These are phyloP conservation scores for Gymnobelideus leadbeateri DNA, from an alignment of 2,113 vertebrate genomes.

Conservation along the genomic window DNA sequence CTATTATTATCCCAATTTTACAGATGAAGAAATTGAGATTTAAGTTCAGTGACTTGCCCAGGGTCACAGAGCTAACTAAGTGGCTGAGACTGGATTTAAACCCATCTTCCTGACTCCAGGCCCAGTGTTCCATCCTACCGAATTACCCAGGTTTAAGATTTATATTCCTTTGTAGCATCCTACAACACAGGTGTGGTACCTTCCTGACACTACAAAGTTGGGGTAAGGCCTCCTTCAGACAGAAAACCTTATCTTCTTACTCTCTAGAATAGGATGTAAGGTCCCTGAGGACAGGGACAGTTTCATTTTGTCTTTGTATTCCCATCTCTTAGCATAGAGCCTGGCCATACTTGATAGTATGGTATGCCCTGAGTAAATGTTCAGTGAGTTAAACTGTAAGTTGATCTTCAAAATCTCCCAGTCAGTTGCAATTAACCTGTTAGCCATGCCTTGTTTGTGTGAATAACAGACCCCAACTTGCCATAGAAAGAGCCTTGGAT, in stretches of 20 bases:
- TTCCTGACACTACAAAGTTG: background rate
- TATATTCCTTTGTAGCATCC: background rate
- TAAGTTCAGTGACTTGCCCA: background rate
- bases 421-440: background rate
- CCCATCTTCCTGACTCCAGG: background rate
- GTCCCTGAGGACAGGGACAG: background rate
- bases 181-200: background rate
- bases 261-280: background rate
- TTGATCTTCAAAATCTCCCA: background rate
- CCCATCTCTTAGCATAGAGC: background rate
- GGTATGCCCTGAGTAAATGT: background rate
- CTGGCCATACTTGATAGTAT: background rate
- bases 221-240: background rate
- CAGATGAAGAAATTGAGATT: background rate
- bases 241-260: background rate
- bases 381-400: background rate
- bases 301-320: background rate
- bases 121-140: background rate
- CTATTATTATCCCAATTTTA: background rate
- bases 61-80: background rate
- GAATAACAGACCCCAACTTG: background rate
- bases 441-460: background rate
- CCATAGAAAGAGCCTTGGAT: background rate
- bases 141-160: background rate
- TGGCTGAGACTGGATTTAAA: background rate